A percentile compares a stretch with the other conserved stretches of the same genome.
These are phyloP conservation scores for Pteropus alecto DNA, from an alignment of 2,113 vertebrate species.

Conservation along the genomic window DNA sequence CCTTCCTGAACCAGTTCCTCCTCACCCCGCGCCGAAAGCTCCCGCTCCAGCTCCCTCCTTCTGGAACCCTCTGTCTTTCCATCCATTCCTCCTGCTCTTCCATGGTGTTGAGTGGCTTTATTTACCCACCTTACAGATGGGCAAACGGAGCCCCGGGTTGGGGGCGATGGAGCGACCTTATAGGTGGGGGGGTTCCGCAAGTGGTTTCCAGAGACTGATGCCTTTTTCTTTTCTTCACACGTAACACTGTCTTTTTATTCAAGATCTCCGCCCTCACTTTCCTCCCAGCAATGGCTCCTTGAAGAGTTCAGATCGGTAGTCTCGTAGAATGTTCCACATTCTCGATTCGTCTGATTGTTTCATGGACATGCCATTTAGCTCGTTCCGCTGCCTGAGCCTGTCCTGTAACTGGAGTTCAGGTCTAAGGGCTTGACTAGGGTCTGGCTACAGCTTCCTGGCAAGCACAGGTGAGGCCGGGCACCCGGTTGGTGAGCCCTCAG, in stretches of 20 bases:
- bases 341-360: not conserved
- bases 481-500: rapidly evolving
- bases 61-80: no score
- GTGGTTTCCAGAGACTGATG: not conserved
- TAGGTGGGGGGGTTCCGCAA: not conserved
- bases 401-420: not conserved
- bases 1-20: not conserved
- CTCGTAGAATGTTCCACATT: not conserved
- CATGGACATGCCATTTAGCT: not conserved
- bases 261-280: not conserved
- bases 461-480: not conserved
- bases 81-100: not conserved
- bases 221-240: not conserved
- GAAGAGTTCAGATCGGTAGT: no score
- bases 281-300: not conserved
- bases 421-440: rapidly evolving
- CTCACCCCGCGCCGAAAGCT: not conserved
- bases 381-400: not conserved
- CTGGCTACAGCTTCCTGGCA: rapidly evolving
- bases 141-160: not conserved
- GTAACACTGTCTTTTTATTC: not conserved
- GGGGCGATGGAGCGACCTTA: no score
- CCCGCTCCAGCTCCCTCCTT: not conserved
- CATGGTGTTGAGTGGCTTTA: not conserved
- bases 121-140: not conserved